Evolutionary conservation across 2,797 vertebrate species (phyloP).

Genomic region (Chloroceryle inda): DNA sequence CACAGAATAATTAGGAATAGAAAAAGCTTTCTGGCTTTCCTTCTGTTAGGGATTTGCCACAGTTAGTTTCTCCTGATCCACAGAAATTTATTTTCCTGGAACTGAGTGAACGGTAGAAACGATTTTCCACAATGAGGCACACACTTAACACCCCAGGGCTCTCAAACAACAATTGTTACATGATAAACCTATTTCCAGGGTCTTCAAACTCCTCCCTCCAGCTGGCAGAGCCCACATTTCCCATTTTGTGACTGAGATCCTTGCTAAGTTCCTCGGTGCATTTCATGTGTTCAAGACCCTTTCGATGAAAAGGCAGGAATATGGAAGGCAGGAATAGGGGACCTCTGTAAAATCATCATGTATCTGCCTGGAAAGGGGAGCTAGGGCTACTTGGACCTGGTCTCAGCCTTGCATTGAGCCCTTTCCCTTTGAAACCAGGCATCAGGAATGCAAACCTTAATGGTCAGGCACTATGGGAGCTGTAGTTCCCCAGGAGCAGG

Average conservation of each 20-base stretch:
- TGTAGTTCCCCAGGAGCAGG: neutral
- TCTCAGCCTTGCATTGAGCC: neutral
- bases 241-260: neutral
- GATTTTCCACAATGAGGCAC: neutral
- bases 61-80: constrained; percentile 27
- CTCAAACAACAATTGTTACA: neutral
- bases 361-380: neutral
- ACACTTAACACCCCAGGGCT: neutral
- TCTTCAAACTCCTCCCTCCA: neutral
- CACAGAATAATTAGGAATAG: neutral
- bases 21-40: constrained; percentile 4
- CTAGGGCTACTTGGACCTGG: neutral
- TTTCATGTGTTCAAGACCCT: neutral
- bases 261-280: neutral
- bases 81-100: constrained; percentile 18
- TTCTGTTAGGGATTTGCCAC: neutral
- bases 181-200: neutral
- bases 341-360: neutral
- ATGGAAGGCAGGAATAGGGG: neutral
- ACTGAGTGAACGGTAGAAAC: neutral
- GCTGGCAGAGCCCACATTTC: neutral
- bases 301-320: neutral
- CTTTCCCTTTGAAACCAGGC: neutral
- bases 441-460: neutral
- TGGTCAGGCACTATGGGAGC: neutral